phyloP scores from a whole-genome alignment of 2,113 vertebrate genomes.

The Gasterosteus nipponicus region DNA sequence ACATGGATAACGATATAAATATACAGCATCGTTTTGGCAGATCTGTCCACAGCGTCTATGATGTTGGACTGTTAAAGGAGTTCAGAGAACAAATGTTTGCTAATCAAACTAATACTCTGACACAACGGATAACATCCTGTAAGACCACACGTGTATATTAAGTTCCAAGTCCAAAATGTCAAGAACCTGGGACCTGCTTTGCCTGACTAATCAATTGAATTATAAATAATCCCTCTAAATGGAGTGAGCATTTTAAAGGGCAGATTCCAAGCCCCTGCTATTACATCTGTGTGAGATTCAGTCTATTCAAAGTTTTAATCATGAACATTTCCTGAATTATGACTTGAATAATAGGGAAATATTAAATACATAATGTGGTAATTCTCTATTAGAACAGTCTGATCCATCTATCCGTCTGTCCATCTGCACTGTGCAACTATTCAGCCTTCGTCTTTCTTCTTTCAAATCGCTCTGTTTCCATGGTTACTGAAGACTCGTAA shows the following conservation, averaged over 20 bases:
- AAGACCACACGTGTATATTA: neutral
- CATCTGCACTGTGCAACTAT: conserved; percentile 15
- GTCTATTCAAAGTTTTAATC: conserved; percentile 24
- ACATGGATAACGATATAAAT: neutral
- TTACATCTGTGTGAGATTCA: conserved; percentile 21
- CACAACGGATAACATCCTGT: neutral
- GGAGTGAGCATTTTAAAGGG: conserved; percentile 49
- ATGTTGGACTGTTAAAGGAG: neutral
- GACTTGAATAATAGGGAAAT: neutral
- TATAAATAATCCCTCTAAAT: conserved; percentile 10
- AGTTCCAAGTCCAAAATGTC: neutral
- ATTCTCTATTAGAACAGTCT: conserved; percentile 14
- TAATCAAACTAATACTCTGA: neutral
- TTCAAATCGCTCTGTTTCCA: conserved; percentile 59
- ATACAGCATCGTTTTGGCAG: neutral
- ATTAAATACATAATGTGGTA: neutral
- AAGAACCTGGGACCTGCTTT: neutral
- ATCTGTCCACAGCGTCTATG: conserved; percentile 2
- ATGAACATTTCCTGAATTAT: conserved; percentile 6
- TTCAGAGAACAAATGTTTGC: neutral
- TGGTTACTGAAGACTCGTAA: conserved; percentile 60
- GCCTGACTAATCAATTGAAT: conserved; percentile 1
- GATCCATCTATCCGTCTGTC: conserved; percentile 23
- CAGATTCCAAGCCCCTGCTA: conserved; percentile 18
- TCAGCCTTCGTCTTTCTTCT: conserved; percentile 35